phyloP scores from a whole-genome alignment of 2,113 vertebrate genomes.

The Toxostoma redivivum region DNA sequence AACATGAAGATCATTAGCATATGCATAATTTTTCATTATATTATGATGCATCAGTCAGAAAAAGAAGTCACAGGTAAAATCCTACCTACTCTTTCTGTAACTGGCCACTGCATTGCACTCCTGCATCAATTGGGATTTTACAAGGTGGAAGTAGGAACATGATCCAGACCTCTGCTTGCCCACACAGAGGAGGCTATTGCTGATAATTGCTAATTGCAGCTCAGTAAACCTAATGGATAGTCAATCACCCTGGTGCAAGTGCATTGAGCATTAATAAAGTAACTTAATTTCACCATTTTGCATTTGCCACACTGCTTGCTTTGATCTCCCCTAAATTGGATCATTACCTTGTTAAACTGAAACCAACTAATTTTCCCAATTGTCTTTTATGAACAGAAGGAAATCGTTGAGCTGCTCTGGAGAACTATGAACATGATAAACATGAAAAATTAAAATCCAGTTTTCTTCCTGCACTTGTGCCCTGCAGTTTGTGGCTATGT shows the following conservation, averaged over 20 bases:
- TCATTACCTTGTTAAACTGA: constrained; percentile 59
- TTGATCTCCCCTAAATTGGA: constrained; percentile 42
- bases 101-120: not conserved
- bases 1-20: not conserved
- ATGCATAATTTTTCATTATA: not conserved
- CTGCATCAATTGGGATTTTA: not conserved
- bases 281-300: constrained; percentile 9
- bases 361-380: constrained; percentile 61
- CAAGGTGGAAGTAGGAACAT: not conserved
- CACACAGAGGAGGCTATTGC: not conserved
- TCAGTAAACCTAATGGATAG: not conserved
- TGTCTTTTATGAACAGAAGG: constrained; percentile 54
- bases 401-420: not conserved
- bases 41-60: not conserved
- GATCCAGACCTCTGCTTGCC: not conserved
- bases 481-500: not conserved
- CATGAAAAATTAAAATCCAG: constrained; percentile 24
- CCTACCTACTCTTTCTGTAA: not conserved
- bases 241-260: not conserved
- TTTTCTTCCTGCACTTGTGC: constrained; percentile 2
- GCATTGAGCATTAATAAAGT: constrained; percentile 16
- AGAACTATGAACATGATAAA: constrained; percentile 27
- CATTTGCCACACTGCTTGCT: constrained; percentile 28
- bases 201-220: constrained; percentile 3
- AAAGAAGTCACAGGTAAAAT: not conserved